A percentile compares a stretch with the other conserved stretches of the same genome.
These are phyloP conservation scores for Oreochromis niloticus DNA, from an alignment of 2,113 vertebrate genomes.

Conservation along the genomic window DNA sequence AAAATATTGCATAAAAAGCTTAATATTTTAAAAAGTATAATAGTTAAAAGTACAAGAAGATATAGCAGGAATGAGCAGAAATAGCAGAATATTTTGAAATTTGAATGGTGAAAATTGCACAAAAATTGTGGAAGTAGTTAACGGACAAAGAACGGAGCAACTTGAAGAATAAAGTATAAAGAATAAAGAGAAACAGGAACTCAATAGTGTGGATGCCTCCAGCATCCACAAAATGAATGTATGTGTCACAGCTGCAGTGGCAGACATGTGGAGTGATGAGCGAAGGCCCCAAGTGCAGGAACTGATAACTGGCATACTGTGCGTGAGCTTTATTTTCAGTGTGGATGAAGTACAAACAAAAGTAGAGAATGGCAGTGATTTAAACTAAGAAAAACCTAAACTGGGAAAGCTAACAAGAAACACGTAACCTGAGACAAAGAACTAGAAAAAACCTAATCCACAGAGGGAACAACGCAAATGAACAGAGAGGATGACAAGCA, in stretches of 20 bases:
- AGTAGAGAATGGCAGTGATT: background rate
- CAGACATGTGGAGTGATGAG: background rate
- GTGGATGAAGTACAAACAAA: background rate
- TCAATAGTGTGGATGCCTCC: too few relatives aligned
- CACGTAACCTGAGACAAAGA: background rate
- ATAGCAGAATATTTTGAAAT: too few relatives aligned
- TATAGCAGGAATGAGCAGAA: too few relatives aligned
- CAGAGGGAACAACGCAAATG: background rate
- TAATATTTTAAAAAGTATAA: too few relatives aligned
- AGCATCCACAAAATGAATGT: too few relatives aligned
- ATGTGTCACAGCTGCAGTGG: background rate
- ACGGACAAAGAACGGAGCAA: too few relatives aligned
- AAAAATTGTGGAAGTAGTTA: too few relatives aligned
- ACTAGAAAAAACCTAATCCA: background rate
- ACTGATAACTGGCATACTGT: background rate
- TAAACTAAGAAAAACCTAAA: background rate
- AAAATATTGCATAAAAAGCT: too few relatives aligned
- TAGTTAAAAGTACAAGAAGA: too few relatives aligned
- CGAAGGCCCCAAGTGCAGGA: background rate
- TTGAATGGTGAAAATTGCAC: too few relatives aligned
- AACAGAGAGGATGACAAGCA: background rate
- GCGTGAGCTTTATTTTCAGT: background rate
- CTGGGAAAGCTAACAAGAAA: background rate
- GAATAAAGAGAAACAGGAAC: too few relatives aligned
- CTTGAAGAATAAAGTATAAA: too few relatives aligned